phyloP scores from a whole-genome alignment of 2,113 vertebrate species.

The Psilopogon haemacephalus region DNA sequence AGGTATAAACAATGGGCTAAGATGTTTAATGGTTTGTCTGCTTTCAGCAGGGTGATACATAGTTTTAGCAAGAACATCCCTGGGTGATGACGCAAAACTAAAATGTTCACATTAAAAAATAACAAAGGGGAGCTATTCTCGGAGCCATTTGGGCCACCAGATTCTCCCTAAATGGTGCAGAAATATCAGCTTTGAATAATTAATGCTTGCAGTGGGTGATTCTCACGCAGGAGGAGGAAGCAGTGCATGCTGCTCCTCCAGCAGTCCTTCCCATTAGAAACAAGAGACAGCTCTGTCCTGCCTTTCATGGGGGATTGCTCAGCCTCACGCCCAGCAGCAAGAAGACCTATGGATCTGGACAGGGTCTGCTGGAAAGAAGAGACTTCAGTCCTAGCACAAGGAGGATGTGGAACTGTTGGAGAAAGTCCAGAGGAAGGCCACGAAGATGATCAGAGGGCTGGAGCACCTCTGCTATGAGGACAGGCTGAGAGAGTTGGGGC shows the following conservation, averaged over 20 bases:
- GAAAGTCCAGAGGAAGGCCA: too few species aligned
- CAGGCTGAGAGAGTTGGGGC: too few species aligned
- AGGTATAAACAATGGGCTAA: background rate
- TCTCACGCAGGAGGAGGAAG: background rate
- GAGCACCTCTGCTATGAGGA: too few species aligned
- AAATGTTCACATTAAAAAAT: conserved; percentile 37
- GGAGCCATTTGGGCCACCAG: conserved; percentile 16
- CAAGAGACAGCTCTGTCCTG: background rate
- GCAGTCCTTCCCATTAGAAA: background rate
- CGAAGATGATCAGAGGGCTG: too few species aligned
- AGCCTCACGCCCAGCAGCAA: background rate
- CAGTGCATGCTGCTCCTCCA: background rate
- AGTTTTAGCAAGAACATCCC: background rate
- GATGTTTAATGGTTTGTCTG: background rate
- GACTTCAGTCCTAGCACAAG: background rate
- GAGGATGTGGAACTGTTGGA: too few species aligned
- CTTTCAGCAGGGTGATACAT: background rate
- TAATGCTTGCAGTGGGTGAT: background rate
- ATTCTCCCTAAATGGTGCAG: conserved; percentile 30
- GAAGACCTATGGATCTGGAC: background rate
- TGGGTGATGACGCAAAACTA: background rate
- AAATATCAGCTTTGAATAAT: conserved; percentile 25
- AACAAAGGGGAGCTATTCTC: conserved; percentile 31
- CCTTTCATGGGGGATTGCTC: background rate
- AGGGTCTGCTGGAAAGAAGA: background rate